Conservation (phyloP, 2,888 invertebrate species). For the Incurvaria masculella region DNA sequence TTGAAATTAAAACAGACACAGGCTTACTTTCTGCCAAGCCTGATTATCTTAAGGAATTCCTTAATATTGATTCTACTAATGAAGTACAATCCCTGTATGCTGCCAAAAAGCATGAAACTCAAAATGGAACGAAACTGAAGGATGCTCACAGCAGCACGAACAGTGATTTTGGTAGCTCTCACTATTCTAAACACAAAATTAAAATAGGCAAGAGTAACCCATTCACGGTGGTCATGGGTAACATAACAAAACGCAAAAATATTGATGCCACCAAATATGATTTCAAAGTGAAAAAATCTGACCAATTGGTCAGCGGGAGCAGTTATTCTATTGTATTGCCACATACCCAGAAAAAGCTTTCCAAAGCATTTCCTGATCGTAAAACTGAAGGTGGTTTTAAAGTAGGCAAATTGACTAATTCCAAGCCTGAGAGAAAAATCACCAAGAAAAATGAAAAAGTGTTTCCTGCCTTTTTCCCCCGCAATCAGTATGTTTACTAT, state of each 20-base stretch:
- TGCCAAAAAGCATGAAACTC: too few relatives aligned
- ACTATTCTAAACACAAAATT: too few relatives aligned
- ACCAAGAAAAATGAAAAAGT: neutral
- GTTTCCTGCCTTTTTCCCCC: neutral
- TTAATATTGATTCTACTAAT: too few relatives aligned
- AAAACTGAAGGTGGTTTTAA: neutral
- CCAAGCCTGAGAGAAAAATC: too few relatives aligned
- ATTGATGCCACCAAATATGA: neutral
- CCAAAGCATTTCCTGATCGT: neutral
- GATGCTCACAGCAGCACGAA: too few relatives aligned
- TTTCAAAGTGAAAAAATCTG: neutral
- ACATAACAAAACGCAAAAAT: neutral
- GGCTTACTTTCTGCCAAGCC: too few relatives aligned
- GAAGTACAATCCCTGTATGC: too few relatives aligned
- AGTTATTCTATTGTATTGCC: neutral
- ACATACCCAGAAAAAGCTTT: neutral
- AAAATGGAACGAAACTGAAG: too few relatives aligned
- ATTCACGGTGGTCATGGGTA: neutral
- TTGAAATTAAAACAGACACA: too few relatives aligned
- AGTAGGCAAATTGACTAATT: neutral
- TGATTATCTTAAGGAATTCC: too few relatives aligned
- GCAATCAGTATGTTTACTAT: neutral
- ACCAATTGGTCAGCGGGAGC: neutral
- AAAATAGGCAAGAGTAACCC: too few relatives aligned
- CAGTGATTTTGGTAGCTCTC: too few relatives aligned